A percentile compares a stretch with the other conserved stretches of the same genome.
Conservation (phyloP, 1,140 invertebrate species). For the Calosoma granatense region DNA sequence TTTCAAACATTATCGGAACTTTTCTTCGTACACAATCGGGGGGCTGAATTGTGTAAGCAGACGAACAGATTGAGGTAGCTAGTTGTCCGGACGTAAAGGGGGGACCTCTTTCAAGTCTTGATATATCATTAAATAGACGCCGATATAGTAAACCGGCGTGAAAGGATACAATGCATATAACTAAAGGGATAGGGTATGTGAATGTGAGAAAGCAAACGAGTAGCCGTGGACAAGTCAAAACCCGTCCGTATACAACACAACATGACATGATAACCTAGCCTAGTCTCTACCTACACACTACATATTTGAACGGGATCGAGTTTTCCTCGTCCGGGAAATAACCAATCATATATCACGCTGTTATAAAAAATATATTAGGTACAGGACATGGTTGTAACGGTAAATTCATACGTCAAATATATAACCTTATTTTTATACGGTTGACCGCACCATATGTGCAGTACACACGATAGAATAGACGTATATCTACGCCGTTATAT, state of each 20-base stretch:
- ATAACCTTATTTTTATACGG: not conserved
- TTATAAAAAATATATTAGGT: not conserved
- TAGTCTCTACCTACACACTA: too few species aligned
- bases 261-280: too few species aligned
- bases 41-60: too few species aligned
- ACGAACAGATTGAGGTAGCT: too few species aligned
- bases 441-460: not conserved
- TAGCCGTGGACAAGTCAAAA: not conserved
- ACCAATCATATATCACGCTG: not conserved
- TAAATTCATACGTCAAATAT: not conserved
- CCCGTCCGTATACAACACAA: not conserved
- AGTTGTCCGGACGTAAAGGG: too few species aligned
- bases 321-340: not conserved
- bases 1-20: too few species aligned
- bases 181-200: not conserved
- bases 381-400: too few species aligned
- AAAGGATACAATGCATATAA: not conserved
- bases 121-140: too few species aligned
- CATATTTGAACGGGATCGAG: not conserved
- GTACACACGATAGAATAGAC: not conserved
- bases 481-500: not conserved
- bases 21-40: too few species aligned
- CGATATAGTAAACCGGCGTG: too few species aligned
- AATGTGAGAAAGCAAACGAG: not conserved
- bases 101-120: too few species aligned